Evolutionary conservation across 2,888 invertebrate genomes (phyloP), one percentile per base, ranked within the genome.

Genomic region (Catocala sponsa): DNA sequence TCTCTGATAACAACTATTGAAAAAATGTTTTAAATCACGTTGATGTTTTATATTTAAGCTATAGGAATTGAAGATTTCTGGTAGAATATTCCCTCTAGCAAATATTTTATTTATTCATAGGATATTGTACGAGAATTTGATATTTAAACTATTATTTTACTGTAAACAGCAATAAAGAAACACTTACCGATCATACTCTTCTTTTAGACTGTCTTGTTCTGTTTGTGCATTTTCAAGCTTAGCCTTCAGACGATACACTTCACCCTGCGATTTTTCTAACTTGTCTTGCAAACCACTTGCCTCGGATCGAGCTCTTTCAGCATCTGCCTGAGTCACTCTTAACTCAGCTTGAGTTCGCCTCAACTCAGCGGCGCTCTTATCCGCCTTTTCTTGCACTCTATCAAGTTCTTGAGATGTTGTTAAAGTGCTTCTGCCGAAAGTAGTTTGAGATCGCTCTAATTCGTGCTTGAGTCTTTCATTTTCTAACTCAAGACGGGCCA

Each of bases 221-320:
- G 98, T 98, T 95, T 98, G 98, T 89, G 98, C 98, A 95, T 98
- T 98, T 95, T 98, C 98, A 83, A 98, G 95, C 86, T 98, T 97
- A 46, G 98, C 98, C 90, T 98, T 98, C 78, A 98, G 95, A 89
- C 98, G 96, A 86, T 98, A 98, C 43, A 99, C 98, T 91, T 99
- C 98, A 67, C 98, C 98, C 91, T 98, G 98, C 59, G 98, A 98
- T 93, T 98, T 98, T 88, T 98, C 98, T 68, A 98, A 92, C 94
- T 98, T 98, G 83, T 98, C 98, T 87, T 98, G 98, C 63, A 98
- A 94, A 12, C 96, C 97, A 52, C 97, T 96, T 0, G 98, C 97
- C 87, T 98, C 98, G 41, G 96, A 95, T 65, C 97, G 96, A 50
- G 98, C 97, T 84, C 98, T 95, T 82, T 98, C 98, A 74, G 97